Base-by-base conservation (phyloP, 35 echinoderm and acorn worm species). In the Diadema setosum region DNA sequence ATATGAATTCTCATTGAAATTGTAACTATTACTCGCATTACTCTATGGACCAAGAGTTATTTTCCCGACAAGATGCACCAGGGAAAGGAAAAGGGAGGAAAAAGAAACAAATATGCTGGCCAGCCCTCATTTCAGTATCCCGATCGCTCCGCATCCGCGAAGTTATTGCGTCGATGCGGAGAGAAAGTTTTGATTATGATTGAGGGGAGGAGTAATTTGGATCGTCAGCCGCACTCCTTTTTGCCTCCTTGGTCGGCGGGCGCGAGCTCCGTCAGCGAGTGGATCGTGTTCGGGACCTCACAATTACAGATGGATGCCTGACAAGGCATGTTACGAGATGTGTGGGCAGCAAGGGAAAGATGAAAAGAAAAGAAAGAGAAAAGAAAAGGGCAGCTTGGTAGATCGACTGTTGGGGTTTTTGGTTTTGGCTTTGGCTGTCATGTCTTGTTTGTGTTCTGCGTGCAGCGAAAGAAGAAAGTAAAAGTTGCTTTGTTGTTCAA, bases 111-210 rank as follows among this genome's bases (percentile, higher is more conserved):
- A 34, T 33, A 67, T 67, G 63, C 63, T 34, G 63, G 27, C n/a
- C 37, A 26, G 30, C 63, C 63, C 63, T 67, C 5, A 15, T 34
- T 5, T 34, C 63, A 67, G 37, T 67, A 26, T 8, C 37, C 30
- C 37, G 30, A 33, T 67, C 16, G 24, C 58, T 67, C 27, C 11
- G 63, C 30, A 8, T 25, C 63, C 37, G 2, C 37, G 63, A 67
- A 33, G 63, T 16, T 32, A 67, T 67, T 67, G 63, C 63, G 63
- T 67, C 37, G 63, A 67, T 67, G 63, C 63, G 37, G 63, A 67
- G 37, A 67, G 63, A 67, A 67, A 67, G 63, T 67, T 67, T 33
- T 67, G 63, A 67, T 67, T 67, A 34, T 67, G 63, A 67, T 67
- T 67, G 63, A 67, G 37, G 37, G 37, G 63, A 8, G 11, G 17